phyloP scores from a whole-genome alignment of 30 jellyfish, hydroid and myxozoan species.

The Hydractinia symbiolongicarpus region DNA sequence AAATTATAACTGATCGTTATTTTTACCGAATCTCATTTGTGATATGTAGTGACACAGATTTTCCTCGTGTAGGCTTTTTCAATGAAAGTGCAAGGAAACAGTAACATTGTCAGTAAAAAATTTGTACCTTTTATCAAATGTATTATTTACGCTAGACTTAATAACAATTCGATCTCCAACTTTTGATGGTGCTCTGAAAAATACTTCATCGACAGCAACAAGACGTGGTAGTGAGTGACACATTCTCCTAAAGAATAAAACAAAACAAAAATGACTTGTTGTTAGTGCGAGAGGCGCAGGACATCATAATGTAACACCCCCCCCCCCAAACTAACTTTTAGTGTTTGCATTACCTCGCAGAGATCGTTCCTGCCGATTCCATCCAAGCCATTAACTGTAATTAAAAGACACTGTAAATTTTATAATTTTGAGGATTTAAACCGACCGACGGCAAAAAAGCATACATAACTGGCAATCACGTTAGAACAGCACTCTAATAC shows the following conservation, averaged over 20 bases:
- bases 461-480: too few relatives aligned
- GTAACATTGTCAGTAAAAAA: too few relatives aligned
- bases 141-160: constrained; percentile 64
- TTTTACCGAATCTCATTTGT: too few relatives aligned
- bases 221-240: constrained; percentile 54
- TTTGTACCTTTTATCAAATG: constrained; percentile 54
- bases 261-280: neutral
- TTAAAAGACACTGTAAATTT: neutral
- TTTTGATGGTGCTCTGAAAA: constrained; percentile 78
- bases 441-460: too few relatives aligned
- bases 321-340: neutral
- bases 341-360: constrained; percentile 51
- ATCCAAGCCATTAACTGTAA: constrained; percentile 88
- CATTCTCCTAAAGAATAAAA: constrained; percentile 42
- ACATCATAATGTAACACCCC: neutral
- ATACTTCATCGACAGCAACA: constrained; percentile 81
- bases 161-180: constrained; percentile 85
- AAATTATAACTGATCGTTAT: too few relatives aligned
- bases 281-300: neutral
- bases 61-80: too few relatives aligned
- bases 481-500: too few relatives aligned
- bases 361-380: constrained; percentile 79
- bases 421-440: neutral
- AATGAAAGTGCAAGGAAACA: too few relatives aligned
- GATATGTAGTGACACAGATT: too few relatives aligned